These are phyloP conservation scores for Myotis davidii DNA, from an alignment of 2,113 vertebrate genomes.

Conservation along the genomic window DNA sequence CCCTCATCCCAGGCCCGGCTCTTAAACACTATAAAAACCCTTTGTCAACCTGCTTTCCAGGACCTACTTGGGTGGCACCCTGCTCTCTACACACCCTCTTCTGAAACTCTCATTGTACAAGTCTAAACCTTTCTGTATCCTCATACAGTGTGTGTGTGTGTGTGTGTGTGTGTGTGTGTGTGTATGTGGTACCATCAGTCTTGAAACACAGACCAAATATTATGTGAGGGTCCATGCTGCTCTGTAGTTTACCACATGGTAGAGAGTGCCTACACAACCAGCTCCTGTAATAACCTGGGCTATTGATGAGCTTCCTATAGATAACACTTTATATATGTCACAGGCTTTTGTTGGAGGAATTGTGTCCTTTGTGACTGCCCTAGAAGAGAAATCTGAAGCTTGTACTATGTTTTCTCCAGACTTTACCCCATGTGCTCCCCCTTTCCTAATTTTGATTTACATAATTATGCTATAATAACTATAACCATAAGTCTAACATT, in stretches of 20 bases:
- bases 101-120: neutral
- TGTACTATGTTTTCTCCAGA: neutral
- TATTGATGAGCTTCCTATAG: neutral
- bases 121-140: neutral
- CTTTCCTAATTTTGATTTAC: neutral
- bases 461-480: neutral
- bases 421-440: accelerated
- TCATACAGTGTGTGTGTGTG: neutral
- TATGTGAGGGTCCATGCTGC: neutral
- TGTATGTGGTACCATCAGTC: too few species aligned
- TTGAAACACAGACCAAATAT: neutral
- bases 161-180: neutral
- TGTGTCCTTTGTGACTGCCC: neutral
- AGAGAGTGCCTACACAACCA: neutral
- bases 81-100: neutral
- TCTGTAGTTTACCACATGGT: neutral
- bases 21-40: neutral
- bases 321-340: neutral
- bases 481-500: neutral
- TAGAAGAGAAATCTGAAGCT: neutral
- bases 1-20: neutral
- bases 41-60: neutral
- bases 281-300: neutral
- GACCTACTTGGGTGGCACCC: too few species aligned
- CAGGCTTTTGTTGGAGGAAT: neutral